Evolutionary conservation across 1,140 invertebrate species (phyloP).

Genomic region (Arion vulgaris): DNA sequence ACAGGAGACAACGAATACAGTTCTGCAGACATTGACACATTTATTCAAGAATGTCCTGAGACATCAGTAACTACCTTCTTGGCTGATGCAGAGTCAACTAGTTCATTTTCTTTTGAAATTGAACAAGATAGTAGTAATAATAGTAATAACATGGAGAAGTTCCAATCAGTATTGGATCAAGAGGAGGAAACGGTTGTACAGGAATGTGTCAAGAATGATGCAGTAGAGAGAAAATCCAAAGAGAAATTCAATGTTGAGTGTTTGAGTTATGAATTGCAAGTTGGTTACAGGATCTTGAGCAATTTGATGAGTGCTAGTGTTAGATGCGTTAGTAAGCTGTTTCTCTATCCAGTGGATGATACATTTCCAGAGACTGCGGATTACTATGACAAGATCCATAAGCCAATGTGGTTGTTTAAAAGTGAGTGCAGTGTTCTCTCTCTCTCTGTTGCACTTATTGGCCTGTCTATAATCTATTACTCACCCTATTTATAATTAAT

Average conservation of each 20-base stretch:
- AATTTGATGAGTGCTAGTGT: slow-evolving; percentile 69
- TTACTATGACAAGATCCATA: slow-evolving; percentile 71
- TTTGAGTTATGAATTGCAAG: slow-evolving; percentile 59
- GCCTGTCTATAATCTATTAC: too few species aligned
- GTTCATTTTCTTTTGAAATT: not conserved
- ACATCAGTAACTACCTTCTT: not conserved
- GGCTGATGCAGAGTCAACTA: not conserved
- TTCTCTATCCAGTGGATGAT: slow-evolving; percentile 68
- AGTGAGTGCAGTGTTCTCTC: slow-evolving; percentile 62
- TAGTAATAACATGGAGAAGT: not conserved
- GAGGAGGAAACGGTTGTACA: not conserved
- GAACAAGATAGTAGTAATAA: not conserved
- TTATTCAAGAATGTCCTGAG: not conserved
- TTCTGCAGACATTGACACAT: not conserved
- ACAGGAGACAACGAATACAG: not conserved
- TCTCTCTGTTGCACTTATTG: not conserved
- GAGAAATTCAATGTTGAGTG: slow-evolving; percentile 36
- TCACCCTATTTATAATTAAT: too few species aligned
- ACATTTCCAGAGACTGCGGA: slow-evolving; percentile 64
- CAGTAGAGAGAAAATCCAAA: not conserved
- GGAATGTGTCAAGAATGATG: not conserved
- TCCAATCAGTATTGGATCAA: not conserved
- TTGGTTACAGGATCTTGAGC: slow-evolving; percentile 68
- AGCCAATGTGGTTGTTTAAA: slow-evolving; percentile 73
- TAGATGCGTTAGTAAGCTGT: slow-evolving; percentile 69